A percentile compares a stretch with the other conserved stretches of the same genome.
phyloP scores from a whole-genome alignment of 2,888 invertebrate species.

The Pyrrhosoma nymphula region DNA sequence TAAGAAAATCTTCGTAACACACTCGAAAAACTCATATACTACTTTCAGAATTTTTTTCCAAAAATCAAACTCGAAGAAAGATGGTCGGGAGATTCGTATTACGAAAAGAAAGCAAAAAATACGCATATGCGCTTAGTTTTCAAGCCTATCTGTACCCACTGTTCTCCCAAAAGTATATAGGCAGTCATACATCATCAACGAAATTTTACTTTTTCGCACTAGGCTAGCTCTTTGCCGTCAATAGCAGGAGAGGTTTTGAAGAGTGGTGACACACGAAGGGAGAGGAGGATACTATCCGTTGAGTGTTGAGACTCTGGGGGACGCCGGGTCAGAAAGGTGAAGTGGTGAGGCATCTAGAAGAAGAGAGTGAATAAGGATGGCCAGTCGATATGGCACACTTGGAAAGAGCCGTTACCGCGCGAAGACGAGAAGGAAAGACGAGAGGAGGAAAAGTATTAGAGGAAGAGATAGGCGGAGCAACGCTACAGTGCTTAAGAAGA shows the following conservation, averaged over 20 bases:
- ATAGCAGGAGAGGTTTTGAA: not conserved
- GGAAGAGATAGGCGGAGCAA: not conserved
- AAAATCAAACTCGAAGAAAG: not conserved
- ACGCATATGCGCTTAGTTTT: no score
- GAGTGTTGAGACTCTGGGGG: not conserved
- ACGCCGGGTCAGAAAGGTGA: not conserved
- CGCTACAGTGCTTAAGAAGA: not conserved
- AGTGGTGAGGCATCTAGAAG: not conserved
- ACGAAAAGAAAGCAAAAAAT: no score
- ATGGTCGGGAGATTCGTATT: no score
- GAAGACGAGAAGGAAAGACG: not conserved
- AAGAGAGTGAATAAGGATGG: not conserved
- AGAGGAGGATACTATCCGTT: not conserved
- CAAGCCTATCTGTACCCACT: not conserved
- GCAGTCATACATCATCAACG: not conserved
- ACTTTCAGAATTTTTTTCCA: not conserved
- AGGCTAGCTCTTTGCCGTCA: not conserved
- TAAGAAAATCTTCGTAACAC: not conserved
- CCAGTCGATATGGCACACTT: not conserved
- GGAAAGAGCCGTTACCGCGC: constrained; percentile 18
- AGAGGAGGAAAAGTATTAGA: no score
- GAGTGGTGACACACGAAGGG: not conserved
- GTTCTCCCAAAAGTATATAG: not conserved
- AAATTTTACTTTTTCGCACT: not conserved
- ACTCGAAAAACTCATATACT: not conserved